Evolutionary conservation across 2,888 invertebrate genomes (phyloP), one percentile per base, ranked within the genome.

Genomic region (Brenthis daphne): DNA sequence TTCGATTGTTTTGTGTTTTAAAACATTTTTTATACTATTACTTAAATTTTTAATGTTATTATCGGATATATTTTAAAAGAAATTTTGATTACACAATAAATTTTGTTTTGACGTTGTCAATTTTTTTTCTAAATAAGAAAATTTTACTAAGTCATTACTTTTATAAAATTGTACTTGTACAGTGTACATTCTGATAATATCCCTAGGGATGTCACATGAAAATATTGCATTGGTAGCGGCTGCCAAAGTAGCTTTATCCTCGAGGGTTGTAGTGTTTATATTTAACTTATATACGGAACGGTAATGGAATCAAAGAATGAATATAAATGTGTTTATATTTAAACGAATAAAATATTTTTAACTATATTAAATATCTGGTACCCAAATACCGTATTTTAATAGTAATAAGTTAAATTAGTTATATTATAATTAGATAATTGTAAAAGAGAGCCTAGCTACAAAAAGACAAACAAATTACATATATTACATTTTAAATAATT

Each of bases 141-240:
- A 20, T 51, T 37, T 53, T 61, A 50, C 12, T 37, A 61, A 16
- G 12, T 57, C 14, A n/a, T 63, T 20, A 53, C 20, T 33, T 53
- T 8, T 63, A 37, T 43, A 63, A 53, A 53, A 63, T 51, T 53
- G 37, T 43, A 53, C 51, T 14, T 51, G 33, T 53, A 63, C 20
- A 37, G 53, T 69, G 61, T 69, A 57, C 37, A 43, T 58, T 50
- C 58, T 56, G 48, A 61, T 68, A 65, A 71, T 68, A 71, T 71
- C 71, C 71, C 68, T 47, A 16, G 71, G 64, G 71, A 58, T 64
- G 68, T 66, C 65, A 69, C 58, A 57, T 63, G 67, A 67, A 72
- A 67, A 69, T 67, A 65, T 71, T 69, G 71, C 69, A 67, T 64
- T 53, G 61, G 65, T 55, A 65, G 48, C 56, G 67, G 65, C 69